Evolutionary conservation across 2,888 invertebrate species (phyloP).

Genomic region (Drosophila stalkeri): DNA sequence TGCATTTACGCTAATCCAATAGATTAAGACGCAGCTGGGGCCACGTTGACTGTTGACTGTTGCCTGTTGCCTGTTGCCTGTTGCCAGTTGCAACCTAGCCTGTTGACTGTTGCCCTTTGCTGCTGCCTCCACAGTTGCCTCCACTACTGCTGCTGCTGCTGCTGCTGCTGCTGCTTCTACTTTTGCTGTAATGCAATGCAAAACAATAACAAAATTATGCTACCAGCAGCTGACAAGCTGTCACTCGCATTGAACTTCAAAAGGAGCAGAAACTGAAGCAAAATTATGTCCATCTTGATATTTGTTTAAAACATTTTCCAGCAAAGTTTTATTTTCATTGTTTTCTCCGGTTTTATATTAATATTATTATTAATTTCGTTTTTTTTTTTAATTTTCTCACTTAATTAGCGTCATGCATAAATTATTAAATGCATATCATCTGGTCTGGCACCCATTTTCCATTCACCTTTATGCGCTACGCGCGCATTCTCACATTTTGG

Average conservation of each 20-base stretch:
- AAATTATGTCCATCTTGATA: background rate
- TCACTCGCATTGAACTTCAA: constrained; percentile 43
- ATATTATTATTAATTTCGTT: background rate
- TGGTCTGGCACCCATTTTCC: constrained; percentile 7
- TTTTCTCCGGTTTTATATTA: background rate
- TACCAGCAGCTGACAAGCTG: constrained; percentile 54
- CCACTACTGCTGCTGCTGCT: background rate
- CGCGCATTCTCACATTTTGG: constrained; percentile 37
- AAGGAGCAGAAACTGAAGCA: background rate
- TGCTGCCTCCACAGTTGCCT: background rate
- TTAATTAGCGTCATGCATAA: constrained; percentile 53
- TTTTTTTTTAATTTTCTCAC: constrained; percentile 20
- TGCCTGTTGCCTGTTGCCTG: constrained; percentile 18
- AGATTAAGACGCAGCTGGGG: constrained; percentile 69
- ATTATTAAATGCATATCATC: constrained; percentile 29
- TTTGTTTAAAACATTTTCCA: constrained; percentile 5
- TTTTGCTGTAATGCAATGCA: constrained; percentile 60
- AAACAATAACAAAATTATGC: constrained; percentile 79
- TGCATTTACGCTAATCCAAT: constrained; percentile 76
- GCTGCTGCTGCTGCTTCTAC: background rate
- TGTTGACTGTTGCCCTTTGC: constrained; percentile 30
- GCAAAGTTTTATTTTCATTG: constrained; percentile 1
- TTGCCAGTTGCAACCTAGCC: constrained; percentile 15
- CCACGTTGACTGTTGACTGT: constrained; percentile 17
- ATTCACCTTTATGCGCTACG: constrained; percentile 8